Evolutionary conservation across 2,113 vertebrate species (phyloP).

Genomic region (Notothenia coriiceps): DNA sequence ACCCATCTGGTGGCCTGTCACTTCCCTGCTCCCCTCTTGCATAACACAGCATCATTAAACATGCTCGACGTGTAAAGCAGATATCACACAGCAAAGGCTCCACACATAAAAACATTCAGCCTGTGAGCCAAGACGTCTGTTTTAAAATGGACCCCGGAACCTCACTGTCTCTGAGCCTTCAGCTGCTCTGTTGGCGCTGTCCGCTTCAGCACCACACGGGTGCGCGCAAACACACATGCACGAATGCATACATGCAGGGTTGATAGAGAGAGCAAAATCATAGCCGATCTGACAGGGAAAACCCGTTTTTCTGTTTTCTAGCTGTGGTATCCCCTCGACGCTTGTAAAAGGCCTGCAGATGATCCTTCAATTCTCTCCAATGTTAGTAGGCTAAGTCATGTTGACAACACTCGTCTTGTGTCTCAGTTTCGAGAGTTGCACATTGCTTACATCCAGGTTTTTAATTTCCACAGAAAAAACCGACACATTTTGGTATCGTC

Average conservation of each 20-base stretch:
- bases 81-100: background rate
- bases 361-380: constrained; percentile 26
- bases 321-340: constrained; percentile 1
- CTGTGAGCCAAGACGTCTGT: constrained; percentile 57
- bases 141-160: constrained; percentile 80
- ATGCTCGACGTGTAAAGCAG: background rate
- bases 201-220: constrained; percentile 82
- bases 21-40: constrained; percentile 58
- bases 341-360: constrained; percentile 21
- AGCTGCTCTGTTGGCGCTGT: constrained; percentile 79
- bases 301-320: background rate
- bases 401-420: constrained; percentile 21
- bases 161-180: constrained; percentile 57
- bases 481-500: constrained; percentile 12
- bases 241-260: constrained; percentile 18
- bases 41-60: constrained; percentile 35
- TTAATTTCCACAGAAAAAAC: constrained; percentile 5
- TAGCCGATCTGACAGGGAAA: background rate
- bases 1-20: constrained; percentile 56
- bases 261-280: constrained; percentile 7
- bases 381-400: constrained; percentile 32
- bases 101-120: constrained; percentile 35
- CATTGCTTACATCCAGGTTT: background rate
- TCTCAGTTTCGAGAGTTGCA: constrained; percentile 20
- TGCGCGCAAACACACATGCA: background rate